phyloP scores from a whole-genome alignment of 35 echinoderm and acorn worm species.

The Lytechinus pictus region DNA sequence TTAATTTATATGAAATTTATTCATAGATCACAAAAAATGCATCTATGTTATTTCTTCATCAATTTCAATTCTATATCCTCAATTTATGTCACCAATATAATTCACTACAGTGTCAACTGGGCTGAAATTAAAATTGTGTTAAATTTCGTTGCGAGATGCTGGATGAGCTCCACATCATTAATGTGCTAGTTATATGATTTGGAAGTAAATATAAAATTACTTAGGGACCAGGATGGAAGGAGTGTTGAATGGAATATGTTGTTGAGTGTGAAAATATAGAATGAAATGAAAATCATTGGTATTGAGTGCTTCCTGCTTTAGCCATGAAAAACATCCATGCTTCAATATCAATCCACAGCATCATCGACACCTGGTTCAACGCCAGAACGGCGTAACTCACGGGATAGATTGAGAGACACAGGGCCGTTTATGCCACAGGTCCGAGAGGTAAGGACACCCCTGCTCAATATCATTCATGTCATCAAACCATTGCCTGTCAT shows the following conservation, averaged over 20 bases:
- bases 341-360: not conserved
- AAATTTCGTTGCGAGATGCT: too few relatives aligned
- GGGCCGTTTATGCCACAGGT: slow-evolving; percentile 16
- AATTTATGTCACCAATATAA: too few relatives aligned
- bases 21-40: too few relatives aligned
- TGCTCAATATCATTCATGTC: not conserved
- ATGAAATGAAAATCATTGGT: not conserved
- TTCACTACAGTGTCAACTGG: too few relatives aligned
- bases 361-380: not conserved
- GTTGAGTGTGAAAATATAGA: not conserved
- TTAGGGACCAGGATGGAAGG: not conserved
- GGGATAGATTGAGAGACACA: not conserved
- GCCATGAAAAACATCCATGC: not conserved
- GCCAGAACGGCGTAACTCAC: slow-evolving; percentile 1
- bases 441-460: not conserved
- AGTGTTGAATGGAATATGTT: not conserved
- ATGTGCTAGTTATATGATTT: too few relatives aligned
- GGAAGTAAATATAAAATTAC: not conserved
- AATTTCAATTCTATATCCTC: too few relatives aligned
- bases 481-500: not conserved
- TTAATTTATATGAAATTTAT: too few relatives aligned
- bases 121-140: too few relatives aligned
- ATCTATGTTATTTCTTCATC: too few relatives aligned
- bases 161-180: too few relatives aligned
- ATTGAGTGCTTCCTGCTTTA: not conserved